A percentile compares a stretch with the other conserved stretches of the same genome.
These are phyloP conservation scores for Alexandromys fortis DNA, from an alignment of 2,113 vertebrate species.

Conservation along the genomic window DNA sequence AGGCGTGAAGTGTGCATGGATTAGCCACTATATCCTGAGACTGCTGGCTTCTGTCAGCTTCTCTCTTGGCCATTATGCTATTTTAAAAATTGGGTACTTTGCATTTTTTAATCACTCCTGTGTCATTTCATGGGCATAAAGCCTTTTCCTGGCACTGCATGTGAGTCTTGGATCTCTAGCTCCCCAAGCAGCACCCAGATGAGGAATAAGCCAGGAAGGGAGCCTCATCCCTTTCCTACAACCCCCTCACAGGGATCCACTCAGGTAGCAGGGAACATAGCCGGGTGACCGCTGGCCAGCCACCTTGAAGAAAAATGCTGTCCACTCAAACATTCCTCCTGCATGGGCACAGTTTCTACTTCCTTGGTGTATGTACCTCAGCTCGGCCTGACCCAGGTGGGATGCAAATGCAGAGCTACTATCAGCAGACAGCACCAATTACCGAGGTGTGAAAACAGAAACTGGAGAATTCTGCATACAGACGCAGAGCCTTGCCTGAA, in stretches of 20 bases:
- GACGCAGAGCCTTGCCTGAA: conserved; percentile 80
- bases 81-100: conserved; percentile 71
- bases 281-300: not conserved
- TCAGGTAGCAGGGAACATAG: conserved; percentile 57
- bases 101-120: conserved; percentile 78
- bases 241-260: not conserved
- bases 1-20: not conserved
- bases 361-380: conserved; percentile 87
- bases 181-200: not conserved
- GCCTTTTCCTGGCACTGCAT: conserved; percentile 35
- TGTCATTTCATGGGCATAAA: conserved; percentile 77
- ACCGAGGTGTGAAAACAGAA: conserved; percentile 88
- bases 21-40: conserved; percentile 34
- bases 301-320: conserved; percentile 80
- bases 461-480: conserved; percentile 82
- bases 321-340: conserved; percentile 70
- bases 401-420: conserved; percentile 85
- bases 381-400: conserved; percentile 84
- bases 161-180: not conserved
- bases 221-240: conserved; percentile 4
- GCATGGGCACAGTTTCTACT: conserved; percentile 84
- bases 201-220: conserved; percentile 37
- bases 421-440: conserved; percentile 88
- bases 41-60: conserved; percentile 60
- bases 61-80: conserved; percentile 61